Percentiles rank a stretch among this genome's conserved stretches.
Evolutionary conservation across 2,797 vertebrate genomes (phyloP).

Genomic region (Triplophysa bombifrons): DNA sequence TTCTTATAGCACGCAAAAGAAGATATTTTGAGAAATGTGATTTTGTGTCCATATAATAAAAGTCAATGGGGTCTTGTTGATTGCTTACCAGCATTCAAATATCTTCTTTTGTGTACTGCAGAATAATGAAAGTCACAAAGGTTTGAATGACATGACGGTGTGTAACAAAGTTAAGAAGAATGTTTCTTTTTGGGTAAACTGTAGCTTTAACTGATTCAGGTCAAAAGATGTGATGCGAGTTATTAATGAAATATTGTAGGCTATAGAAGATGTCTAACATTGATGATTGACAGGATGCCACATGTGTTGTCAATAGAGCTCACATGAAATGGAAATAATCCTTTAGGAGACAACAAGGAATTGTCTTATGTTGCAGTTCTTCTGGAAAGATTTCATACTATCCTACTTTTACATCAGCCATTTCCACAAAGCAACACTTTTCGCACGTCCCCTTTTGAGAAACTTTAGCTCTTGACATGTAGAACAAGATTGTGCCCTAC

Average conservation of each 20-base stretch:
- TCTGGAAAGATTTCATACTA: neutral
- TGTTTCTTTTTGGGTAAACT: too few relatives aligned
- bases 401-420: conserved; percentile 17
- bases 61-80: too few relatives aligned
- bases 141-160: too few relatives aligned
- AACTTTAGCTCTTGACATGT: conserved; percentile 11
- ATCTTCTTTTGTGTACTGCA: too few relatives aligned
- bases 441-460: conserved; percentile 6
- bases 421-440: conserved; percentile 15
- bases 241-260: neutral
- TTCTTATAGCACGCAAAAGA: too few relatives aligned
- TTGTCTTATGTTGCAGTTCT: neutral
- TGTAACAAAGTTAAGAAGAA: too few relatives aligned
- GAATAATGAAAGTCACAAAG: too few relatives aligned
- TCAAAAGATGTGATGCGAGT: neutral
- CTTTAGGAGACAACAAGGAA: neutral
- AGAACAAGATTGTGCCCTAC: conserved; percentile 16
- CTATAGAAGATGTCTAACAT: neutral
- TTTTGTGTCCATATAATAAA: too few relatives aligned
- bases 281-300: neutral
- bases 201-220: neutral
- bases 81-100: too few relatives aligned
- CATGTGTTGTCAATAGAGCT: neutral
- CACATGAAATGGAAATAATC: neutral
- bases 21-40: neutral